Conservation (phyloP, 2,113 vertebrate genomes). For the Kryptolebias marmoratus region DNA sequence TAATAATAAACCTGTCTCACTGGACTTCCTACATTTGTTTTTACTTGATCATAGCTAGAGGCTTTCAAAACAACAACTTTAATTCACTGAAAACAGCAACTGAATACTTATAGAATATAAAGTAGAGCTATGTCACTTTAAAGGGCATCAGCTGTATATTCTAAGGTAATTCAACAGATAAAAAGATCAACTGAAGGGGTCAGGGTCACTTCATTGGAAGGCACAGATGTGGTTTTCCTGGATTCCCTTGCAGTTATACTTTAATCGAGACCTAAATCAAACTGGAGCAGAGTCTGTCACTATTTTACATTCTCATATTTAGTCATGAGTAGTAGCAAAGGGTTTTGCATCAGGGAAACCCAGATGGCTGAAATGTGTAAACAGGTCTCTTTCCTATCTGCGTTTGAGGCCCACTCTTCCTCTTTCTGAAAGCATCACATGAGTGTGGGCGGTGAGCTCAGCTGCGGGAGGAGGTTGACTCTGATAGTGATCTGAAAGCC, state of each 20-base stretch:
- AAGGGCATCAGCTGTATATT: too few species aligned
- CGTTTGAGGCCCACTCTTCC: constrained; percentile 39
- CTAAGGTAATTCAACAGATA: not conserved
- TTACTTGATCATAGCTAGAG: too few species aligned
- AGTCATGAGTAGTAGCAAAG: constrained; percentile 18
- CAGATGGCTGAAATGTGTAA: constrained; percentile 2
- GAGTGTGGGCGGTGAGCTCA: constrained; percentile 2
- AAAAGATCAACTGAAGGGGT: not conserved
- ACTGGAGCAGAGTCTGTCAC: not conserved
- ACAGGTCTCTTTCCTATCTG: constrained; percentile 13
- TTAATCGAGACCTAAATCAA: not conserved
- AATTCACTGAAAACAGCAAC: too few species aligned
- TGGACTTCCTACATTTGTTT: too few species aligned
- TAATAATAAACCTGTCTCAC: too few species aligned
- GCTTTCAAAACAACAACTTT: too few species aligned
- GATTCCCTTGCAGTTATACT: constrained; percentile 2
- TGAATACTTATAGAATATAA: too few species aligned
- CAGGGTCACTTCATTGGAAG: not conserved
- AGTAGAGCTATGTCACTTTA: too few species aligned
- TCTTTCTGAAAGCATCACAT: constrained; percentile 37
- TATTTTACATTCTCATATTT: not conserved
- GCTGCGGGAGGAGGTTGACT: not conserved
- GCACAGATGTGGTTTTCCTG: not conserved
- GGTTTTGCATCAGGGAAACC: constrained; percentile 46
- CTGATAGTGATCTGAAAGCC: not conserved